Evolutionary conservation across 2,113 vertebrate genomes (phyloP), one percentile per base, ranked within the genome.

Genomic region (Pituophis catenifer): DNA sequence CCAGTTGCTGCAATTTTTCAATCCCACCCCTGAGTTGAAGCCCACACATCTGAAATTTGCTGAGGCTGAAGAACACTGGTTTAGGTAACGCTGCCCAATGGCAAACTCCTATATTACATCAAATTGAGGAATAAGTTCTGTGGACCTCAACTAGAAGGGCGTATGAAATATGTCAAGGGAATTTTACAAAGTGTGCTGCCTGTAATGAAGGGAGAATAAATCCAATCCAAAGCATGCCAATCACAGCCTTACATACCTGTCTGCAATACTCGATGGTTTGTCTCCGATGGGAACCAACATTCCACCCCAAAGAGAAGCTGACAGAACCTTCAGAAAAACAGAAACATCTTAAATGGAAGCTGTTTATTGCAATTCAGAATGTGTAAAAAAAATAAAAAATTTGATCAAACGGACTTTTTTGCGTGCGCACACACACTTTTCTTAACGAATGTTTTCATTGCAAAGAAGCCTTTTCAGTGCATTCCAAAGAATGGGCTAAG

Each of bases 221-320:
- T 19, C 1, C 1, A 90, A 54, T 0, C 12, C 90, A 54, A 2
- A 90, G 90, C 55, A 59, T 11, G 13, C 12, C 23, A 86, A 53
- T 94, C 7, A 5, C 7, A 5, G 19, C 70, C 50, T 57, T 15
- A 93, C 97, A 95, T 96, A 98, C 99, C 99, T 98, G 91, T 99
- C 99, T 48, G 99, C 99, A 90, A 99, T 99, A 88, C 98, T 99
- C 26, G 98, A 98, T 0, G 98, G 97, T 15, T 97, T 98, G 90
- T 98, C 98, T 93, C 98, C 98, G 11, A 99, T 97, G 29, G 99
- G 99, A 53, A 98, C 97, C 88, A 99, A 96, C 98, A 98, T 97
- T 29, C 99, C 99, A 0, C 99, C 99, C 99, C 99, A 99, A 50
- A 99, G 95, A 5, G 99, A 99, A 0, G 98, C 97, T 11, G 99